Evolutionary conservation across 2,888 invertebrate genomes (phyloP).

Genomic region (Opisthograptis luteolata): DNA sequence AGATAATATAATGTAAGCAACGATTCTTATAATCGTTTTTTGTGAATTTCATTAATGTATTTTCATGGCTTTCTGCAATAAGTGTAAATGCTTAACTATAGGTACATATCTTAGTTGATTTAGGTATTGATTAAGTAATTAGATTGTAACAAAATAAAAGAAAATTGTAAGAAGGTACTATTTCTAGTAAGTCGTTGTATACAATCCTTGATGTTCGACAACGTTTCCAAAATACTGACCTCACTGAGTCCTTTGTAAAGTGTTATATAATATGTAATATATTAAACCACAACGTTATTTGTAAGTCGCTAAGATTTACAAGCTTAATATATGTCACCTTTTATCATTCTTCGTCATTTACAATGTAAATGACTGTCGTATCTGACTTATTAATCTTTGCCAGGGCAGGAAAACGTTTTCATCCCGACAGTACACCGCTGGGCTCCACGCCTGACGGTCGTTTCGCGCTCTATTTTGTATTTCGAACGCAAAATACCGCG

Average conservation of each 20-base stretch:
- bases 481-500: slow-evolving; percentile 46
- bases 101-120: too few species aligned
- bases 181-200: too few species aligned
- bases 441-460: slow-evolving; percentile 59
- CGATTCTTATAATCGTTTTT: not conserved
- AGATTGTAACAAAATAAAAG: too few species aligned
- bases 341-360: slow-evolving; percentile 34
- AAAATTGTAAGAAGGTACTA: too few species aligned
- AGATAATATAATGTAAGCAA: not conserved
- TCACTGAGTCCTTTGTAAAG: too few species aligned
- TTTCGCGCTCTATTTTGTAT: slow-evolving; percentile 42
- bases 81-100: too few species aligned
- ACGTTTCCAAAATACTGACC: too few species aligned
- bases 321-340: slow-evolving; percentile 18
- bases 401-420: slow-evolving; percentile 68
- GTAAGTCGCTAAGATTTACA: not conserved
- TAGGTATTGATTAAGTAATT: too few species aligned
- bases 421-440: slow-evolving; percentile 58
- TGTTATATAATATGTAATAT: too few species aligned
- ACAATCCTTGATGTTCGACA: too few species aligned
- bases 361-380: slow-evolving; percentile 37
- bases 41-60: too few species aligned
- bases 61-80: too few species aligned
- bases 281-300: not conserved
- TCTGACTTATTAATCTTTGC: slow-evolving; percentile 55